phyloP scores from a whole-genome alignment of 2,113 vertebrate genomes.

The Lathamus discolor region DNA sequence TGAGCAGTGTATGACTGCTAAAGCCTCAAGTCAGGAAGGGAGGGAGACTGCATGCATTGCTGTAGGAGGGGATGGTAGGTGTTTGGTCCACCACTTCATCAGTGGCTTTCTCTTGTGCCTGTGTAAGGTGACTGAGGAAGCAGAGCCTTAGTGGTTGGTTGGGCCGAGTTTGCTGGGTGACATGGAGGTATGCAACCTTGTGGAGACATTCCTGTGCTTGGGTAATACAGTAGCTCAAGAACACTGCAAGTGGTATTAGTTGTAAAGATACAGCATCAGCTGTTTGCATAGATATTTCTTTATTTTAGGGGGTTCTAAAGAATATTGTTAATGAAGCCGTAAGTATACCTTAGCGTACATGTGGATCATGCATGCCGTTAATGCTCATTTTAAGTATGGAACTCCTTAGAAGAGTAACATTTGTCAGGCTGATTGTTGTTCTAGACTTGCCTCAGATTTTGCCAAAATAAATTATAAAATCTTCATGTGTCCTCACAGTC shows the following conservation, averaged over 20 bases:
- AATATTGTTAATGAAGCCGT: neutral
- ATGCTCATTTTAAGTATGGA: neutral
- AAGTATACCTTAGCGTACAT: neutral
- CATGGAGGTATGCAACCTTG: neutral
- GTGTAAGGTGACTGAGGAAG: rapidly evolving
- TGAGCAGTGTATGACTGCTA: neutral
- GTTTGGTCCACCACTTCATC: rapidly evolving
- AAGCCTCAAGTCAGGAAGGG: neutral
- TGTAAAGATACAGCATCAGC: neutral
- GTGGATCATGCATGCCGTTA: neutral
- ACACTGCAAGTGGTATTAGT: rapidly evolving
- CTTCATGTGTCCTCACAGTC: neutral
- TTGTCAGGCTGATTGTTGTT: neutral
- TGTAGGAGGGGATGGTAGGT: neutral
- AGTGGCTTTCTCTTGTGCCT: neutral
- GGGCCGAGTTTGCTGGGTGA: rapidly evolving
- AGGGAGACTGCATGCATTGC: neutral
- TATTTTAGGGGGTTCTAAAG: neutral
- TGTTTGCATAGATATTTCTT: neutral
- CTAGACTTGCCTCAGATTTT: neutral
- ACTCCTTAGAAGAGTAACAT: neutral
- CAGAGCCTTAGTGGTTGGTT: neutral
- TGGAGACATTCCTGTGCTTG: neutral
- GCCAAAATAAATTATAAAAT: neutral
- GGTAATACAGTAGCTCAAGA: neutral